These are phyloP conservation scores for Thysanoteuthis rhombus DNA, from an alignment of 2,888 invertebrate species.

Conservation along the genomic window DNA sequence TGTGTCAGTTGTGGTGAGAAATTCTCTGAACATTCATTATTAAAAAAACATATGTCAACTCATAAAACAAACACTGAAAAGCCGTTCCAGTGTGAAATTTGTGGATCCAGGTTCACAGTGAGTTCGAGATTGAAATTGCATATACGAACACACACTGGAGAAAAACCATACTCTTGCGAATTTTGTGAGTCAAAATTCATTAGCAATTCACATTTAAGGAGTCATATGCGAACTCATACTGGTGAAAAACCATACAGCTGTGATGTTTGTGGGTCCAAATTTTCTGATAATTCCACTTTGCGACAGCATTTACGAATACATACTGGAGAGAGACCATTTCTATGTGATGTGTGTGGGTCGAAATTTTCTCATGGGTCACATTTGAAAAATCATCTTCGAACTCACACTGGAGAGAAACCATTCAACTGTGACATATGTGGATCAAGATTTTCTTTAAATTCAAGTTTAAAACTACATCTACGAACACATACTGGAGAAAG, in stretches of 20 bases:
- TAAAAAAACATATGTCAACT: neutral
- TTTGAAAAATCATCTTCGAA: neutral
- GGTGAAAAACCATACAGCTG: neutral
- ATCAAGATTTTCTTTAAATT: neutral
- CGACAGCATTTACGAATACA: neutral
- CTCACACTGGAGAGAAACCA: neutral
- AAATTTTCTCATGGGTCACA: constrained; percentile 2
- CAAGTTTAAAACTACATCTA: neutral
- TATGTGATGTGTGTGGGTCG: neutral
- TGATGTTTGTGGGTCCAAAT: neutral
- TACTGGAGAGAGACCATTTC: neutral
- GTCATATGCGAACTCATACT: constrained; percentile 12
- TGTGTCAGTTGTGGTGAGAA: constrained; percentile 2
- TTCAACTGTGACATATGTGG: neutral
- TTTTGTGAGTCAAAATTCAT: neutral
- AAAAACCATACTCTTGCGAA: neutral
- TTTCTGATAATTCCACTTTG: neutral
- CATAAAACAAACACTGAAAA: neutral
- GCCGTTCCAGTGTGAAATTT: constrained; percentile 16
- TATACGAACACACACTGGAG: neutral
- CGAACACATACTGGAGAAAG: neutral
- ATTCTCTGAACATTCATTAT: neutral
- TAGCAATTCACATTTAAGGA: neutral
- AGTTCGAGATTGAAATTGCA: neutral
- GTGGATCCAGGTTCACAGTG: neutral